phyloP scores from a whole-genome alignment of 64 coral and sea anemone species.

The Acropora tenuis region DNA sequence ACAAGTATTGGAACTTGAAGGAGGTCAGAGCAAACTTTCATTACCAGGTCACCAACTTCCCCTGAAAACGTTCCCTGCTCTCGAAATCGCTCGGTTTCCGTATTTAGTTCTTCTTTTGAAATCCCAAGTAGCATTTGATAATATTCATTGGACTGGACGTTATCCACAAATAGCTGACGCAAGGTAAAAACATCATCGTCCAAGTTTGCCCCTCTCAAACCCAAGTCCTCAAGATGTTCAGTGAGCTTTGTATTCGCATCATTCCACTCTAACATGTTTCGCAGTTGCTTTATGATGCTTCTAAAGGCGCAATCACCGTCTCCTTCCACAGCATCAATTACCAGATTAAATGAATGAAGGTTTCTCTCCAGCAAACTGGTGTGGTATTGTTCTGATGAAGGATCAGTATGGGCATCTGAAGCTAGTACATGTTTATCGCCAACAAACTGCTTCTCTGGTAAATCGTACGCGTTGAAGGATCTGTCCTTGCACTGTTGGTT shows the following conservation, averaged over 20 bases:
- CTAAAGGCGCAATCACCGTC: constrained; percentile 35
- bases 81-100: constrained; percentile 40
- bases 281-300: constrained; percentile 11
- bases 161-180: constrained; percentile 16
- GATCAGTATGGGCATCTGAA: neutral
- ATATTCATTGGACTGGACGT: constrained; percentile 36
- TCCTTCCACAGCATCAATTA: neutral
- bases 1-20: constrained; percentile 23
- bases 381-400: neutral
- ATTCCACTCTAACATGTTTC: constrained; percentile 2
- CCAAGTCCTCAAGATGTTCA: neutral
- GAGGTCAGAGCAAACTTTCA: constrained; percentile 44
- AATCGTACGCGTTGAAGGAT: neutral
- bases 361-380: neutral
- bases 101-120: neutral
- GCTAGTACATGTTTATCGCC: neutral
- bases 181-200: constrained; percentile 7
- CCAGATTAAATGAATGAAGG: neutral
- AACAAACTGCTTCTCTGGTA: neutral
- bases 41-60: constrained; percentile 22
- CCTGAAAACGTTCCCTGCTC: constrained; percentile 34
- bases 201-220: neutral
- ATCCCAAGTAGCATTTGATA: constrained; percentile 27
- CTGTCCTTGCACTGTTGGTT: constrained; percentile 4
- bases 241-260: neutral